Evolutionary conservation across 2,797 vertebrate genomes (phyloP).

Genomic region (Parotocinclus haroldoi): DNA sequence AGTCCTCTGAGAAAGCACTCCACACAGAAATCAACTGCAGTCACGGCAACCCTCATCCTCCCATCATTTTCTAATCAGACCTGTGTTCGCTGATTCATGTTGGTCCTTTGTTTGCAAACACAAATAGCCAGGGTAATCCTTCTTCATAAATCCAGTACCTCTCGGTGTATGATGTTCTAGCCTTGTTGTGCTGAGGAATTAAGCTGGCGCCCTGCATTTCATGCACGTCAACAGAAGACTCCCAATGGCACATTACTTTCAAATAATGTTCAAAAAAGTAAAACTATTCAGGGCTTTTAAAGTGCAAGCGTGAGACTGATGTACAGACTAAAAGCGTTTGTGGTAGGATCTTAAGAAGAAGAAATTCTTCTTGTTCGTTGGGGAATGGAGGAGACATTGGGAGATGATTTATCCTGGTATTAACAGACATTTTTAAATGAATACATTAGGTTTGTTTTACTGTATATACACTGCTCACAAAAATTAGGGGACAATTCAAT

Average conservation of each 20-base stretch:
- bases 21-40: not conserved
- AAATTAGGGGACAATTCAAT: too few species aligned
- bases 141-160: slow-evolving; percentile 4
- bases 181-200: not conserved
- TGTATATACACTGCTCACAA: too few species aligned
- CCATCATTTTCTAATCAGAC: slow-evolving; percentile 1
- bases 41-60: not conserved
- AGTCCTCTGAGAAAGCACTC: not conserved
- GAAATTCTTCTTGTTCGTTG: too few species aligned
- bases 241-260: slow-evolving; percentile 8
- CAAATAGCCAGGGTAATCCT: not conserved
- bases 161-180: not conserved
- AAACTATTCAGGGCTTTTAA: not conserved
- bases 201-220: not conserved
- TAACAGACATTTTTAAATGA: not conserved
- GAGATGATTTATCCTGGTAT: not conserved
- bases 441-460: too few species aligned
- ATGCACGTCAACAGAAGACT: not conserved
- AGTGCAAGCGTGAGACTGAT: not conserved
- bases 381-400: too few species aligned
- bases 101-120: not conserved
- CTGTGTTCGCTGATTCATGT: not conserved
- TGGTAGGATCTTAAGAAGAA: too few species aligned
- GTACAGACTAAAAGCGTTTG: not conserved
- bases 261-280: slow-evolving; percentile 17